phyloP scores from a whole-genome alignment of 2,888 invertebrate species.

The Litoditis marina region DNA sequence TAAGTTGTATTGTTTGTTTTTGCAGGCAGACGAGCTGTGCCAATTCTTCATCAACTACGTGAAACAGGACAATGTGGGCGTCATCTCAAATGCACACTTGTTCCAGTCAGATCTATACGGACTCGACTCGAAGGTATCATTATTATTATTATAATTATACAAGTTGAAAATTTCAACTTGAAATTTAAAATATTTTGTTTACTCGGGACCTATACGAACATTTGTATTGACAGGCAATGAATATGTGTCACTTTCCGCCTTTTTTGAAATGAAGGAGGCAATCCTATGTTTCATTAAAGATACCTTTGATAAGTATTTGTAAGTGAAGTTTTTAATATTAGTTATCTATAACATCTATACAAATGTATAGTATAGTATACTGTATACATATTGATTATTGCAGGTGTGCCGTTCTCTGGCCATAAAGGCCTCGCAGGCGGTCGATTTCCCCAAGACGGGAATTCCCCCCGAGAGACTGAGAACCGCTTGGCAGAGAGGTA shows the following conservation, averaged over 20 bases:
- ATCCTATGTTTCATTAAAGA: too few relatives aligned
- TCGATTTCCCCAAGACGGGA: slow-evolving; percentile 55
- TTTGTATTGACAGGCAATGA: too few relatives aligned
- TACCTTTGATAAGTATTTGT: too few relatives aligned
- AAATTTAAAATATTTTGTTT: too few relatives aligned
- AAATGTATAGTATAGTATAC: too few relatives aligned
- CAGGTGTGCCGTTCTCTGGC: slow-evolving; percentile 38
- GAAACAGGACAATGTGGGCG: slow-evolving; percentile 59
- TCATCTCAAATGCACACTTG: slow-evolving; percentile 60
- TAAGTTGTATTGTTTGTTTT: too few relatives aligned
- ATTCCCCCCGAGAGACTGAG: slow-evolving; percentile 20
- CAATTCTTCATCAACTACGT: slow-evolving; percentile 62
- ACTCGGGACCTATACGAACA: too few relatives aligned
- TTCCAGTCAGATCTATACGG: slow-evolving; percentile 60
- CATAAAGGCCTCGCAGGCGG: slow-evolving; percentile 49
- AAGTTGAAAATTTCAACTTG: too few relatives aligned
- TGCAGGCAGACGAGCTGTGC: slow-evolving; percentile 38
- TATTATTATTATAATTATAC: neutral
- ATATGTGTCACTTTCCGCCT: too few relatives aligned
- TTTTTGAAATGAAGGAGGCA: too few relatives aligned
- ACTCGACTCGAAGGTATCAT: slow-evolving; percentile 37
- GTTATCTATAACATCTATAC: too few relatives aligned
- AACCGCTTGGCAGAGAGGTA: slow-evolving; percentile 16
- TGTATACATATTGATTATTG: neutral
- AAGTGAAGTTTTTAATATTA: too few relatives aligned